Evolutionary conservation across 2,113 vertebrate genomes (phyloP).

Genomic region (Uria lomvia): DNA sequence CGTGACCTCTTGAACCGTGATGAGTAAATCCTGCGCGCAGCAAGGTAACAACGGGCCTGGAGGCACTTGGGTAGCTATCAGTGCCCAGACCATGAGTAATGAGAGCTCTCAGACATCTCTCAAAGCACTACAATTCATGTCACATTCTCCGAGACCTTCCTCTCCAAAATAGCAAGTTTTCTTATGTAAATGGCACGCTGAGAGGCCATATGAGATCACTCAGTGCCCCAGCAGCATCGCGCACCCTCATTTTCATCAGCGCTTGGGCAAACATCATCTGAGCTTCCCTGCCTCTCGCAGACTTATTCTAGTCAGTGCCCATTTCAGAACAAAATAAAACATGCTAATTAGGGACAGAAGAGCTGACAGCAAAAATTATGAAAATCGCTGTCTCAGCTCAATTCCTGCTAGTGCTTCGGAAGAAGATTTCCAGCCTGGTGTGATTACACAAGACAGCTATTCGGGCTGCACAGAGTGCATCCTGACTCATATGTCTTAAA

Average conservation of each 20-base stretch:
- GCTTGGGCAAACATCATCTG: not conserved
- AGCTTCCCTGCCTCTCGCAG: not conserved
- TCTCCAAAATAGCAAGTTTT: not conserved
- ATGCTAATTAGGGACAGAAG: not conserved
- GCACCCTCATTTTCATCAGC: not conserved
- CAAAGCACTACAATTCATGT: not conserved
- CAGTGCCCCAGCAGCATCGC: not conserved
- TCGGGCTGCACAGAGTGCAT: not conserved
- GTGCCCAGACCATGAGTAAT: not conserved
- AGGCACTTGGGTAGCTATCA: not conserved
- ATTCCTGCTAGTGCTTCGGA: not conserved
- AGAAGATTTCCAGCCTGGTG: not conserved
- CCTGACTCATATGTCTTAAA: not conserved
- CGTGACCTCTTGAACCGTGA: not conserved
- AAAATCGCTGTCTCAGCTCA: not conserved
- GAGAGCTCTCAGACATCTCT: conserved; percentile 16
- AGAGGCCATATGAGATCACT: not conserved
- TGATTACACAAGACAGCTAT: not conserved
- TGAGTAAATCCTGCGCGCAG: not conserved
- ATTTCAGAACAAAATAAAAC: not conserved
- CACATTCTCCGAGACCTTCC: not conserved
- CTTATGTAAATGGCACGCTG: not conserved
- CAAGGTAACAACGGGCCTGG: not conserved
- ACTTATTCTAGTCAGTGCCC: not conserved
- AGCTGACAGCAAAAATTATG: conserved; percentile 6